Conservation (phyloP, 2,888 invertebrate species). For the Branchellion lobata region DNA sequence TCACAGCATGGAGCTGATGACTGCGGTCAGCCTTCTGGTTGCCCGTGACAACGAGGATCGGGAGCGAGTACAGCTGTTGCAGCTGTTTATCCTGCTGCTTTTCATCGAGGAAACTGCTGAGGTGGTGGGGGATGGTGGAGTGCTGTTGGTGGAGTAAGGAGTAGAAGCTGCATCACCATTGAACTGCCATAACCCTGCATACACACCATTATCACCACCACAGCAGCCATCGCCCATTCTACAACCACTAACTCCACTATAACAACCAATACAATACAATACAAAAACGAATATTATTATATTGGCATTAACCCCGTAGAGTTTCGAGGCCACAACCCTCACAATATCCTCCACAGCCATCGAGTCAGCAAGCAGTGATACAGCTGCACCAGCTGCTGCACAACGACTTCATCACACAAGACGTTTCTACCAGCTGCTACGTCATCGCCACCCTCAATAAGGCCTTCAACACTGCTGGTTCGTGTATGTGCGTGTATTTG, state of each 20-base stretch:
- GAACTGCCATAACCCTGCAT: not conserved
- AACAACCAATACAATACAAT: not conserved
- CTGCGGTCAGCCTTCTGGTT: slow-evolving; percentile 67
- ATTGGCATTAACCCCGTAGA: no score
- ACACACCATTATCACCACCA: not conserved
- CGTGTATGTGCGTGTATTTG: no score
- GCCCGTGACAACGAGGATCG: slow-evolving; percentile 67
- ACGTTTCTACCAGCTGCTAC: not conserved
- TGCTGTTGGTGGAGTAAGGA: not conserved
- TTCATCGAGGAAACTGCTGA: slow-evolving; percentile 58
- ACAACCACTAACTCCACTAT: not conserved
- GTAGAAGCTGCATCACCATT: not conserved
- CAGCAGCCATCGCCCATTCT: not conserved
- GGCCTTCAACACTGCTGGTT: not conserved
- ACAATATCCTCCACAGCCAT: no score
- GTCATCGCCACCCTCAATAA: not conserved
- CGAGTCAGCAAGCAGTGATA: not conserved
- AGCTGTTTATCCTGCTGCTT: slow-evolving; percentile 59
- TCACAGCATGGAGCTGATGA: slow-evolving; percentile 66
- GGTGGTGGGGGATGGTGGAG: slow-evolving; percentile 47
- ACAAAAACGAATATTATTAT: no score
- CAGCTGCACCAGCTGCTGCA: not conserved
- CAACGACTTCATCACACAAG: not conserved
- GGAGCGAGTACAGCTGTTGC: slow-evolving; percentile 65
- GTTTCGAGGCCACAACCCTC: no score